phyloP scores from a whole-genome alignment of 2,888 invertebrate species.

The Cosmia trapezina region DNA sequence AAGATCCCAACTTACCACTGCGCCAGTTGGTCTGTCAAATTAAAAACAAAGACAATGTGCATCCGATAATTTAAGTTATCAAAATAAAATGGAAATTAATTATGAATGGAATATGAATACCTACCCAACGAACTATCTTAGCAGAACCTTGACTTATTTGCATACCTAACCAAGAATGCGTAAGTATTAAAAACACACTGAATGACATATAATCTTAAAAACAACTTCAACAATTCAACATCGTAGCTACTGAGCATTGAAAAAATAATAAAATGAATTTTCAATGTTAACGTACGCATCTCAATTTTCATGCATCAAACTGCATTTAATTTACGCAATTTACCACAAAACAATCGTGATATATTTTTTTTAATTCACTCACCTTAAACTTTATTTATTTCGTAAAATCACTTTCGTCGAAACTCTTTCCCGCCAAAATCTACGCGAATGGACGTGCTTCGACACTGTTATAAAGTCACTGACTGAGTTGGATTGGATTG shows the following conservation, averaged over 20 bases:
- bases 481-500: constrained; percentile 31
- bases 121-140: not conserved
- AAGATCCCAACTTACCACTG: not conserved
- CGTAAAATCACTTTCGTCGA: constrained; percentile 22
- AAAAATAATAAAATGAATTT: constrained; percentile 3
- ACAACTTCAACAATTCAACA: not conserved
- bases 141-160: not conserved
- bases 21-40: not conserved
- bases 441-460: constrained; percentile 35
- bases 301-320: not conserved
- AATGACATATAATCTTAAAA: not conserved
- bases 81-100: not conserved
- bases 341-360: no score
- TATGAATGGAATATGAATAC: not conserved
- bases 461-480: constrained; percentile 33
- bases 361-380: constrained; percentile 16
- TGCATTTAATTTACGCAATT: not conserved
- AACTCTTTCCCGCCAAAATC: constrained; percentile 52
- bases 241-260: not conserved
- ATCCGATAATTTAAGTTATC: not conserved
- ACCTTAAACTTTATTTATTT: constrained; percentile 13
- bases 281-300: not conserved
- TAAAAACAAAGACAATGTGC: not conserved
- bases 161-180: not conserved
- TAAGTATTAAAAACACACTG: not conserved